Conservation (phyloP, 64 coral and sea anemone genomes). For the Dendrophyllia cribrosa region DNA sequence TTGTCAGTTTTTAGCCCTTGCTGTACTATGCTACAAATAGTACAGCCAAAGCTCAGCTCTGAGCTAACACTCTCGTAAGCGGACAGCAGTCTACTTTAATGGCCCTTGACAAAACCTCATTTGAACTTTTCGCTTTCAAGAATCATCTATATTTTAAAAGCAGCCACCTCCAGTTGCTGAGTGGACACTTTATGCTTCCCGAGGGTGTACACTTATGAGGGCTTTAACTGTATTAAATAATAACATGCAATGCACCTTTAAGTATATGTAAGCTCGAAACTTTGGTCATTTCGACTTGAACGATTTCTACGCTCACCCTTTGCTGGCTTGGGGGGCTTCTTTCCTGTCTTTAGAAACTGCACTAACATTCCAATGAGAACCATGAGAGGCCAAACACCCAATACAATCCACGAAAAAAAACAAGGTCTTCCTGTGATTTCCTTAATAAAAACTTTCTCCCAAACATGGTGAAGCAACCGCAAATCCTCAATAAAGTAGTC, state of each 20-base stretch:
- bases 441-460: constrained; percentile 66
- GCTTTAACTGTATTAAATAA: no score
- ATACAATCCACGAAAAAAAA: constrained; percentile 78
- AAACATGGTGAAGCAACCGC: constrained; percentile 61
- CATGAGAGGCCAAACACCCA: constrained; percentile 81
- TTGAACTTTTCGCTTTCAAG: no score
- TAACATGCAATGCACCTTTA: constrained; percentile 14
- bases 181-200: no score
- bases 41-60: no score
- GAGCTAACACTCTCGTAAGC: no score
- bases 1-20: no score
- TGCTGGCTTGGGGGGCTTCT: constrained; percentile 71
- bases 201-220: no score
- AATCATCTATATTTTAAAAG: no score
- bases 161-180: no score
- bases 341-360: constrained; percentile 90
- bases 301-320: constrained; percentile 91
- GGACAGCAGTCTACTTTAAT: no score
- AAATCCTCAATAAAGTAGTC: constrained; percentile 95
- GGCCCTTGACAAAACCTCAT: no score
- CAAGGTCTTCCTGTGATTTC: constrained; percentile 52
- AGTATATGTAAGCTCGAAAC: background rate
- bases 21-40: no score
- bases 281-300: constrained; percentile 30
- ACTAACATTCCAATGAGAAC: constrained; percentile 78